A percentile compares a stretch with the other conserved stretches of the same genome.
phyloP scores from a whole-genome alignment of 2,113 vertebrate species.

The Glaucomys volans region DNA sequence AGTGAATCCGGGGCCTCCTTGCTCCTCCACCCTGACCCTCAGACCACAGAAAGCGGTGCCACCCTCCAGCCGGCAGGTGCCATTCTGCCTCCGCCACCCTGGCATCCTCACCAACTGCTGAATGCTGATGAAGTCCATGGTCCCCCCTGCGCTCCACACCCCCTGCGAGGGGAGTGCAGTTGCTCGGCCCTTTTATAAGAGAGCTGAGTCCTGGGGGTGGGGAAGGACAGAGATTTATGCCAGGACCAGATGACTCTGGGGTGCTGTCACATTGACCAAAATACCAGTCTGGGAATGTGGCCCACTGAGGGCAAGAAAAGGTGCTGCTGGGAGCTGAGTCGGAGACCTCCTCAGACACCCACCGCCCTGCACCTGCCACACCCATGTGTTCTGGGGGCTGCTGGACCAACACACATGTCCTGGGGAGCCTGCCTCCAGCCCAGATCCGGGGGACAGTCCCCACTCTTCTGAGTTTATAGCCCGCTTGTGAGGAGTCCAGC shows the following conservation, averaged over 20 bases:
- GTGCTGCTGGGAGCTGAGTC: background rate
- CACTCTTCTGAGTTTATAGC: background rate
- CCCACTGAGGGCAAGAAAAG: background rate
- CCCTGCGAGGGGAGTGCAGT: background rate
- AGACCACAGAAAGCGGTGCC: background rate
- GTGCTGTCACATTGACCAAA: slow-evolving; percentile 73
- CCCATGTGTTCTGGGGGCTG: background rate
- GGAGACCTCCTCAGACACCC: background rate
- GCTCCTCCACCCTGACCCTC: background rate
- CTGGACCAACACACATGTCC: background rate
- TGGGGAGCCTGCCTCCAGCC: background rate
- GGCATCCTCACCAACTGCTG: slow-evolving; percentile 78
- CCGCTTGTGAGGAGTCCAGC: background rate
- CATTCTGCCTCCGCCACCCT: background rate
- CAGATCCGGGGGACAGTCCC: background rate
- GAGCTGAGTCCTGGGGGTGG: background rate
- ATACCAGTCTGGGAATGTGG: slow-evolving; percentile 59
- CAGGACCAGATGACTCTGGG: slow-evolving; percentile 61
- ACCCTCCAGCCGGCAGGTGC: background rate
- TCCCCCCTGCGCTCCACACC: slow-evolving; percentile 62
- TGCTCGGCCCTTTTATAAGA: slow-evolving; percentile 63
- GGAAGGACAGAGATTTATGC: background rate
- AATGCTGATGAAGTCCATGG: slow-evolving; percentile 82
- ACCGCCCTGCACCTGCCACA: background rate
- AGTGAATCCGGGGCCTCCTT: background rate